Evolutionary conservation across 1,140 invertebrate species (phyloP), one percentile per base, ranked within the genome.

Genomic region (Papilio helenus): DNA sequence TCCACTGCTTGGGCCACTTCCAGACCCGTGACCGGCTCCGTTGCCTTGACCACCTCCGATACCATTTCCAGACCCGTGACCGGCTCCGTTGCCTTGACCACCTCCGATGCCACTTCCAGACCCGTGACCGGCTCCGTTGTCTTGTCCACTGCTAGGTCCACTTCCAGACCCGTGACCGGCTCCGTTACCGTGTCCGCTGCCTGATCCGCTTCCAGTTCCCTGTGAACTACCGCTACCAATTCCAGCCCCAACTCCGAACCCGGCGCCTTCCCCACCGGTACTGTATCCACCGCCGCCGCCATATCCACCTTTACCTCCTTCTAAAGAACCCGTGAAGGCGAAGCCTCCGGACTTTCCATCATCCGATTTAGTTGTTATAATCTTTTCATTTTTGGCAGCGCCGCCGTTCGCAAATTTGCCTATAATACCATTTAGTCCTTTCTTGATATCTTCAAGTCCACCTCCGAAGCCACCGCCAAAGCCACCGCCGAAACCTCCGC

Each of bases 271-370:
- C 9, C 84, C 82, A 7, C 82, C 81, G 34, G 86, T 79, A 20
- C 82, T 81, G 26, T 83, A 83, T 78, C 85, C 87, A 8, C 86
- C 88, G 7, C 80, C 82, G 14, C 86, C 84, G 2, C 84, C 87
- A 42, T 87, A 86, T 39, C 84, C 87, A 29, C 87, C 87, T 82
- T 84, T 84, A 18, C 46, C 84, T 18, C 82, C 83, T 14, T 83
- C 86, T 14, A 86, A 23, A 10, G 80, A 87, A 18, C 87, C 88
- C 16, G 85, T 87, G 58, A 88, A 89, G 20, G 86, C 87, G 61
- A 86, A 86, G 18, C 85, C 86, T 44, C 88, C 87, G 51, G 85
- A 88, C 76, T 87, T 88, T 71, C 86, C 87, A 80, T 88, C 87
- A 42, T 84, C 80, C 10, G 88, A 89, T 58, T 82, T 81, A 0